Evolutionary conservation across 2,113 vertebrate genomes (phyloP).

Genomic region (Pollimyrus isidori): DNA sequence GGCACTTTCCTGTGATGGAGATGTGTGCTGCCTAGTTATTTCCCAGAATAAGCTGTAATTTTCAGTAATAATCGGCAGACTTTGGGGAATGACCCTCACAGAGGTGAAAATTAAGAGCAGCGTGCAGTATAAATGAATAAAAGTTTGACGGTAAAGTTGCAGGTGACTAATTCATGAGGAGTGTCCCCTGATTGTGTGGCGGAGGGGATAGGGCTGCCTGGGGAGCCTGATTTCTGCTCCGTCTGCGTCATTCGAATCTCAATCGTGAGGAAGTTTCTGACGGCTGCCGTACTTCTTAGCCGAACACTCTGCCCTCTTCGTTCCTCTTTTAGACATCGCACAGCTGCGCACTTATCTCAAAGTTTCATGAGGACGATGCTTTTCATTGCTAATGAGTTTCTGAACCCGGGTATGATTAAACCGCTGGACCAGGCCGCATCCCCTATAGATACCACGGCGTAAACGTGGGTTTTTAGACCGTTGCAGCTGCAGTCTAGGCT

Average conservation of each 20-base stretch:
- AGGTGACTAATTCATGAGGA: not conserved
- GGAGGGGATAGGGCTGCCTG: not conserved
- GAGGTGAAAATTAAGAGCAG: not conserved
- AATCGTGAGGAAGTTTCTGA: not conserved
- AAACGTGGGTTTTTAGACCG: not conserved
- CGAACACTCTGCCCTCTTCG: not conserved
- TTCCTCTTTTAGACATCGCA: not conserved
- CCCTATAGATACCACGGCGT: not conserved
- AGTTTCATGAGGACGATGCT: not conserved
- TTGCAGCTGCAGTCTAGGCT: not conserved
- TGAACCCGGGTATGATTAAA: not conserved
- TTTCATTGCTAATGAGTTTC: not conserved
- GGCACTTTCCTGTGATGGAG: not conserved
- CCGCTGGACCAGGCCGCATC: not conserved
- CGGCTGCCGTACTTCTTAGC: not conserved
- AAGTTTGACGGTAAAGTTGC: not conserved
- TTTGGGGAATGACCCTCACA: not conserved
- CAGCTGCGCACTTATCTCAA: not conserved
- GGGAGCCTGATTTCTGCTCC: not conserved
- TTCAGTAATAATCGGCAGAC: not conserved
- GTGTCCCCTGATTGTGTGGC: not conserved
- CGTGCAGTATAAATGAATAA: not conserved
- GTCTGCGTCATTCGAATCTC: not conserved
- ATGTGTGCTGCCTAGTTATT: not conserved
- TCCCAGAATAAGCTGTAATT: not conserved